Percentiles rank a stretch among this genome's conserved stretches.
Conservation (phyloP, 1,140 invertebrate genomes). For the Drosophila arizonae region DNA sequence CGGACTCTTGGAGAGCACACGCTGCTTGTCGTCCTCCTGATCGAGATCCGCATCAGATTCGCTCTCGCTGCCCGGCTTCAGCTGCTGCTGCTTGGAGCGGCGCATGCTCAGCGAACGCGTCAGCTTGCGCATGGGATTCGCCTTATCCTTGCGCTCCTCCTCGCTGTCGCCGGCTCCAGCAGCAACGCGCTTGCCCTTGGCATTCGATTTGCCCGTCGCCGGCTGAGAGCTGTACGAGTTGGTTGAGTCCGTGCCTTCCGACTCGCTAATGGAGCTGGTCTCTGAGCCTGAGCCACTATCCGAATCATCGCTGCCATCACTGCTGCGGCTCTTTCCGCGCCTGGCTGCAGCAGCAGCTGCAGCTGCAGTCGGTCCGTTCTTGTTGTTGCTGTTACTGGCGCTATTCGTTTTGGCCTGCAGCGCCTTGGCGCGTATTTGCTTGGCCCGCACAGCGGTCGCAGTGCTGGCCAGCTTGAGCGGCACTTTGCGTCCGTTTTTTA, state of each 20-base stretch:
- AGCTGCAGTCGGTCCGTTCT: slow-evolving; percentile 45
- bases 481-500: slow-evolving; percentile 67
- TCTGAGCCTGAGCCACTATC: slow-evolving; percentile 48
- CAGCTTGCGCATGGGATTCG: slow-evolving; percentile 83
- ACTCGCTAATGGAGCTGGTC: slow-evolving; percentile 60
- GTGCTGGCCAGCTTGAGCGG: slow-evolving; percentile 80
- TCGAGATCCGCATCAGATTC: slow-evolving; percentile 83
- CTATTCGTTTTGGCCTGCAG: slow-evolving; percentile 58
- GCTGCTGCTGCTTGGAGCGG: slow-evolving; percentile 84
- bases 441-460: slow-evolving; percentile 63
- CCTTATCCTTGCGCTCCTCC: slow-evolving; percentile 60
- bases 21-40: slow-evolving; percentile 83
- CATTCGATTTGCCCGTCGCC: slow-evolving; percentile 29
- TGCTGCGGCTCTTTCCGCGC: slow-evolving; percentile 77
- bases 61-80: slow-evolving; percentile 82
- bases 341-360: slow-evolving; percentile 22
- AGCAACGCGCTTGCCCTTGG: slow-evolving; percentile 33
- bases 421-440: slow-evolving; percentile 64
- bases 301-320: slow-evolving; percentile 57
- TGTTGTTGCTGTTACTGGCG: slow-evolving; percentile 61
- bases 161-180: slow-evolving; percentile 37
- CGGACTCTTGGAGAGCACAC: slow-evolving; percentile 85
- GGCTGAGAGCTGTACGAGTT: slow-evolving; percentile 71
- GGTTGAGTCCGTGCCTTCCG: slow-evolving; percentile 67
- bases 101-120: slow-evolving; percentile 84